phyloP scores from a whole-genome alignment of 2,113 vertebrate genomes.

The Pelodiscus sinensis region DNA sequence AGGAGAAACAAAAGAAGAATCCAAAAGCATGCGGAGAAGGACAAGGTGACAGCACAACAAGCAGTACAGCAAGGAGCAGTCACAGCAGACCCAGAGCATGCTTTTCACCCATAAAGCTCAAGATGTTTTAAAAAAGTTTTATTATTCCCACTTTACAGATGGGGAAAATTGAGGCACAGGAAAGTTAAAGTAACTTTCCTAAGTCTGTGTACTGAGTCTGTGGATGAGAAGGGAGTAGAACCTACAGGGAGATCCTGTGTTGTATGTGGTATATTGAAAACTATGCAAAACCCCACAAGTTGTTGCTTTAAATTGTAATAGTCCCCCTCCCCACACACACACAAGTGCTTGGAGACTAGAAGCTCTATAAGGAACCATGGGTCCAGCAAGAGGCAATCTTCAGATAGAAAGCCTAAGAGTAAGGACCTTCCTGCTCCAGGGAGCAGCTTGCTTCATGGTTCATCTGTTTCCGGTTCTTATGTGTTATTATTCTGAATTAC shows the following conservation, averaged over 20 bases:
- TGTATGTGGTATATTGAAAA: neutral
- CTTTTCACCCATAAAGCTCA: conserved; percentile 13
- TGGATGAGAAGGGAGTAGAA: neutral
- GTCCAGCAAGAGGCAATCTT: neutral
- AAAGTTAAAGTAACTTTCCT: neutral
- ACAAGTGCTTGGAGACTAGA: neutral
- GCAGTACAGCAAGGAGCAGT: neutral
- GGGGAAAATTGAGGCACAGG: neutral
- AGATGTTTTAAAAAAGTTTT: conserved; percentile 40
- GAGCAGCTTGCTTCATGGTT: neutral
- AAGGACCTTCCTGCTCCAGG: neutral
- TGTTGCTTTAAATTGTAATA: neutral
- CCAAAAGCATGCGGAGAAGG: neutral
- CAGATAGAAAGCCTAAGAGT: neutral
- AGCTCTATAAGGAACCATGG: neutral
- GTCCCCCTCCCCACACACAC: too few relatives aligned
- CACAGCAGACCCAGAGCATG: neutral
- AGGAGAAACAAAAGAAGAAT: neutral
- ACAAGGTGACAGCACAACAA: conserved; percentile 3
- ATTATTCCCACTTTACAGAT: conserved; percentile 17
- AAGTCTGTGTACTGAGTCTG: neutral
- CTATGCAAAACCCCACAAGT: neutral
- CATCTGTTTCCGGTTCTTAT: neutral
- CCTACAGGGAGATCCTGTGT: neutral
- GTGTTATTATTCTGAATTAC: neutral